These are phyloP conservation scores for Coenobita brevimanus DNA, from an alignment of 1,140 invertebrate species.

Conservation along the genomic window DNA sequence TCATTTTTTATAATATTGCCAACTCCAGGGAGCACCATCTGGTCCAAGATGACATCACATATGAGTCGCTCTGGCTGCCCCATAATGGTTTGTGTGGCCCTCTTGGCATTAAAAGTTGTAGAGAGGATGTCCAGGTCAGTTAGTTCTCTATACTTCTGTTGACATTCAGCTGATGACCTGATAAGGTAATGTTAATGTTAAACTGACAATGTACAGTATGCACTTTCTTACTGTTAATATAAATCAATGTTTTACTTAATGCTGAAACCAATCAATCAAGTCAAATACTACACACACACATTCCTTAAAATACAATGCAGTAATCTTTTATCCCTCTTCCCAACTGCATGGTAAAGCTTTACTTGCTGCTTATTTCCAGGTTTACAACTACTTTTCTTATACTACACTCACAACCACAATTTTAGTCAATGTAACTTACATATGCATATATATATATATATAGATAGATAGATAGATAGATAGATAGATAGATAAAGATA, in stretches of 20 bases:
- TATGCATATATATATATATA: too few species aligned
- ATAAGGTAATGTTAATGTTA: background rate
- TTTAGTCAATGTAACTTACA: too few species aligned
- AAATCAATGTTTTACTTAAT: background rate
- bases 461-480: too few species aligned
- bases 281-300: too few species aligned
- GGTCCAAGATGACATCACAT: slow-evolving; percentile 72
- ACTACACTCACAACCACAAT: too few species aligned
- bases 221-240: background rate
- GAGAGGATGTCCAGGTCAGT: slow-evolving; percentile 50
- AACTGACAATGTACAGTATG: background rate
- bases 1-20: slow-evolving; percentile 73
- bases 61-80: slow-evolving; percentile 49
- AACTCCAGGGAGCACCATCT: slow-evolving; percentile 72
- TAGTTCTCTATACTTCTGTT: slow-evolving; percentile 17
- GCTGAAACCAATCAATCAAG: too few species aligned
- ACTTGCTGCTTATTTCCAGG: too few species aligned
- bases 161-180: slow-evolving; percentile 33
- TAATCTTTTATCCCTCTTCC: too few species aligned
- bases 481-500: too few species aligned
- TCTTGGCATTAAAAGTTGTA: slow-evolving; percentile 36
- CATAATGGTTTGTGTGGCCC: slow-evolving; percentile 34
- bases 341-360: too few species aligned
- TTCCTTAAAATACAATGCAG: too few species aligned
- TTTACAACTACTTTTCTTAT: too few species aligned